Percentiles rank a stretch among this genome's conserved stretches.
Evolutionary conservation across 2,888 invertebrate species (phyloP).

Genomic region (Volucella inanis): DNA sequence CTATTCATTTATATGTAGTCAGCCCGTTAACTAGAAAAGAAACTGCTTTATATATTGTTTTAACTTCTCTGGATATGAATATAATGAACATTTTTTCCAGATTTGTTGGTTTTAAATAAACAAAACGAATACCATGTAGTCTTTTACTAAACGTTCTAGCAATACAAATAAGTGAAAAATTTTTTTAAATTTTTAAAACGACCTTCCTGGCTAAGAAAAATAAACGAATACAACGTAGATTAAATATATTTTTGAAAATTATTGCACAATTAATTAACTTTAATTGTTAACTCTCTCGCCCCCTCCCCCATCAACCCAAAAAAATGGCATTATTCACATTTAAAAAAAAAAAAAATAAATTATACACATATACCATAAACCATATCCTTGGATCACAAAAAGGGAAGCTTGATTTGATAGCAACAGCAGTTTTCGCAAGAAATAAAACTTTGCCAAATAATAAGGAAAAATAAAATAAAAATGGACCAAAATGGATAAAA

Average conservation of each 20-base stretch:
- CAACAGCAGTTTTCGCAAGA: conserved; percentile 40
- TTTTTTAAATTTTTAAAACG: not conserved
- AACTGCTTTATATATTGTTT: conserved; percentile 12
- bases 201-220: conserved; percentile 1
- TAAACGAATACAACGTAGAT: not conserved
- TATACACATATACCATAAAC: conserved; percentile 18
- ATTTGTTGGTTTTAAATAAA: not conserved
- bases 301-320: not conserved
- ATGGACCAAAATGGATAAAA: conserved; percentile 61
- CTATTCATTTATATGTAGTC: conserved; percentile 5
- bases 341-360: conserved; percentile 7
- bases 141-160: conserved; percentile 17
- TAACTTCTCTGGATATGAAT: conserved; percentile 3
- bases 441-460: conserved; percentile 60
- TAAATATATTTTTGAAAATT: not conserved
- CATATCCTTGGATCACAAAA: conserved; percentile 7
- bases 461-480: conserved; percentile 45
- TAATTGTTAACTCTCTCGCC: not conserved
- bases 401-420: conserved; percentile 40
- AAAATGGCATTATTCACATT: conserved; percentile 6
- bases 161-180: conserved; percentile 3
- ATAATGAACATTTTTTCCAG: conserved; percentile 10
- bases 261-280: not conserved
- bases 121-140: not conserved
- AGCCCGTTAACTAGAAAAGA: conserved; percentile 8